Evolutionary conservation across 2,797 vertebrate species (phyloP).

Genomic region (Distichodus sexfasciatus): DNA sequence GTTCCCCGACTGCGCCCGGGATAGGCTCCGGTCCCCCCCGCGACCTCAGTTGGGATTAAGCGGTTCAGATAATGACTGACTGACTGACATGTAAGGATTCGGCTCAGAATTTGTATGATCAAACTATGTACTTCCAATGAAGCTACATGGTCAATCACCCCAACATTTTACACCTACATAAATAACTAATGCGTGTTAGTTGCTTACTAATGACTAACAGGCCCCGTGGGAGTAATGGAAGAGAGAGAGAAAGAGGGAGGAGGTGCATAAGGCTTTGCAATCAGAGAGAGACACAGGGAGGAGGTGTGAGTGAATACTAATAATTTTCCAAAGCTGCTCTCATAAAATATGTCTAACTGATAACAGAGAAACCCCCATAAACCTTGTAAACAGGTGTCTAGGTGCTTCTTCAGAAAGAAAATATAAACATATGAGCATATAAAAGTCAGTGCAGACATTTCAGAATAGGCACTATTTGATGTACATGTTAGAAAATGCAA

Average conservation of each 20-base stretch:
- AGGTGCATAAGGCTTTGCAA: too few relatives aligned
- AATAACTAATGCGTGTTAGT: slow-evolving; percentile 51
- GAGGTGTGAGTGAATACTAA: slow-evolving; percentile 28
- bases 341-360: neutral
- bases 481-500: too few relatives aligned
- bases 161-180: slow-evolving; percentile 48
- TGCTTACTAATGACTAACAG: slow-evolving; percentile 51
- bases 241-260: slow-evolving; percentile 15
- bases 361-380: neutral
- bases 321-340: neutral
- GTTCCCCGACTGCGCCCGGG: too few relatives aligned
- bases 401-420: too few relatives aligned
- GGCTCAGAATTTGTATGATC: slow-evolving; percentile 24
- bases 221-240: slow-evolving; percentile 37
- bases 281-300: slow-evolving; percentile 26
- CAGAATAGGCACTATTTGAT: too few relatives aligned
- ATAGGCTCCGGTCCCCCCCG: too few relatives aligned
- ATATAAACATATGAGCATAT: too few relatives aligned
- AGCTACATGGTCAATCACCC: slow-evolving; percentile 33
- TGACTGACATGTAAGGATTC: slow-evolving; percentile 28
- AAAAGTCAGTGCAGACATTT: too few relatives aligned
- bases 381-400: neutral
- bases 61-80: too few relatives aligned
- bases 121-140: slow-evolving; percentile 32
- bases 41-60: too few relatives aligned